These are phyloP conservation scores for Drosophila niveifrons DNA, from an alignment of 2,888 invertebrate genomes.

Conservation along the genomic window DNA sequence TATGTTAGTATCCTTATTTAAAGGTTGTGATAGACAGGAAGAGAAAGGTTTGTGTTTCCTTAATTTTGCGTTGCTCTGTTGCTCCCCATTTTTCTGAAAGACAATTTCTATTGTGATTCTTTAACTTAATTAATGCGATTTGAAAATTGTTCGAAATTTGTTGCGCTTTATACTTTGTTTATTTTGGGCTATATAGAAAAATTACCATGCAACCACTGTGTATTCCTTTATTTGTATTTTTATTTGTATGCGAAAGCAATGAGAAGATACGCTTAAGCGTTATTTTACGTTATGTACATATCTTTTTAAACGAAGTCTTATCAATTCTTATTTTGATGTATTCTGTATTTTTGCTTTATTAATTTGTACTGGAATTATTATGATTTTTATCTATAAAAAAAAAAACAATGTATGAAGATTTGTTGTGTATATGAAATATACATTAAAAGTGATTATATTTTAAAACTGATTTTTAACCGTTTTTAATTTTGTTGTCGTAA, in stretches of 20 bases:
- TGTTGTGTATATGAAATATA: conserved; percentile 81
- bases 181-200: conserved; percentile 28
- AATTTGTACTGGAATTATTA: conserved; percentile 69
- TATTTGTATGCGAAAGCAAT: conserved; percentile 12
- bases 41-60: conserved; percentile 71
- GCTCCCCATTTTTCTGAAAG: conserved; percentile 36
- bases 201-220: conserved; percentile 34
- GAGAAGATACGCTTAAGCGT: conserved; percentile 21
- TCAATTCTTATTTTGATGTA: conserved; percentile 49
- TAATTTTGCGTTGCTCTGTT: conserved; percentile 56
- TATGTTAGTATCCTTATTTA: conserved; percentile 70
- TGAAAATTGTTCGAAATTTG: conserved; percentile 31
- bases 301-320: conserved; percentile 42
- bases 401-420: conserved; percentile 63
- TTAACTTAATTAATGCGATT: conserved; percentile 20
- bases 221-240: conserved; percentile 35
- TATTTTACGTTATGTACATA: conserved; percentile 42
- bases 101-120: conserved; percentile 58
- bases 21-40: conserved; percentile 74
- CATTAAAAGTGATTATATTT: conserved; percentile 72
- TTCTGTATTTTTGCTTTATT: conserved; percentile 74
- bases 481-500: conserved; percentile 10
- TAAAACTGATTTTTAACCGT: conserved; percentile 2
- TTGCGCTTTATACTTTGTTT: conserved; percentile 48
- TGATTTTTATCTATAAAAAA: conserved; percentile 66